Evolutionary conservation across 64 coral and sea anemone genomes (phyloP), one percentile per base, ranked within the genome.

Genomic region (Hydrozoanthus tunicans): DNA sequence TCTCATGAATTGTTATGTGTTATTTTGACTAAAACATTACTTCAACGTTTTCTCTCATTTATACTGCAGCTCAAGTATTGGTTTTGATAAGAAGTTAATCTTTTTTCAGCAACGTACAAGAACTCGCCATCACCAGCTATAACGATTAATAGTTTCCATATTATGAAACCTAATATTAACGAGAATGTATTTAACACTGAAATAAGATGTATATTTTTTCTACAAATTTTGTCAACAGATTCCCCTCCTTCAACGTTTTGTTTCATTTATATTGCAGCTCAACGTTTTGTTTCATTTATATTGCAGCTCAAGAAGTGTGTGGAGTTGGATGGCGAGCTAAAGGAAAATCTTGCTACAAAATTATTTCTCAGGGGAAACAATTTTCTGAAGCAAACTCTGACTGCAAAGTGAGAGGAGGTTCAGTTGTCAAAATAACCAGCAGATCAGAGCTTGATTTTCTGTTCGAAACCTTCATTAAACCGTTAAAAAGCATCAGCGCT

Each of bases 261-360:
- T 66, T 66, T 66, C 11, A 8, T 24, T 52, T 11, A 9, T 32
- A 76, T 12, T 43, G 5, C 9, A 27, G 53, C 24, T 76, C 6
- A 51, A 15, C 10, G 7, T 9, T 57, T n/a, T 13, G 11, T 17
- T 55, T 79, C 57, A 15, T 54, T 4, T 32, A 72, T 73, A 25
- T 71, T 64, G n/a, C 73, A 95, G 93, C 85, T 25, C 62, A 79
- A 25, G 90, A 95, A 81, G 56, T 91, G 8, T 95, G 93, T 86
- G 93, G 93, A 20, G 79, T 89, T 54, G 93, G 93, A 26, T 95
- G 93, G 93, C 91, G 91, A 51, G 55, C 64, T 6, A 92, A 80
- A 75, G 66, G 27, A 56, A 59, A 73, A 7, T 89, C 77, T 54
- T 95, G 93, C 75, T 95, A 92, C 83, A 91, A 86, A 56, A 95